Evolutionary conservation across 2,888 invertebrate genomes (phyloP).

Genomic region (Euclidia mi): DNA sequence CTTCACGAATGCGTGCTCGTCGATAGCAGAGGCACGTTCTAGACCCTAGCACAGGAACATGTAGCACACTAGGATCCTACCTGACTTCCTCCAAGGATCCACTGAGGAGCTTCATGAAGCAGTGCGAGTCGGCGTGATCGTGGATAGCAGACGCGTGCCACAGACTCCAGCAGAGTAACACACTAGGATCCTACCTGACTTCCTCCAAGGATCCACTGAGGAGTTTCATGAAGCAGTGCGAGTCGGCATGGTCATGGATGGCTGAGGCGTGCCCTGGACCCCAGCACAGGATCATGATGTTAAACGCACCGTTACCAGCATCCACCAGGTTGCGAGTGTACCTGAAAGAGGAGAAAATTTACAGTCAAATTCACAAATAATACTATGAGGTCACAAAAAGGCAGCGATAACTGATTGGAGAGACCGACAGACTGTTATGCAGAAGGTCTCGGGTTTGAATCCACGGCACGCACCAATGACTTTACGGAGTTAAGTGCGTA

Average conservation of each 20-base stretch:
- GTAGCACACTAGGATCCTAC: conserved; percentile 55
- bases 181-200: conserved; percentile 85
- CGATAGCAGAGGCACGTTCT: conserved; percentile 98
- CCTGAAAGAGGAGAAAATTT: conserved; percentile 50
- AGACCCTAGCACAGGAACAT: conserved; percentile 99
- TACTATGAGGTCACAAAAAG: no score
- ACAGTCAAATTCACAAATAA: not conserved
- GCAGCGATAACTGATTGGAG: no score
- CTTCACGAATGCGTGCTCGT: conserved; percentile 99
- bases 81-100: conserved; percentile 95
- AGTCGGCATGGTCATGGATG: conserved; percentile 98
- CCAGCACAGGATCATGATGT: conserved; percentile 99
- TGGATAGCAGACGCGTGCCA: conserved; percentile 98
- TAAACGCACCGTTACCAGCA: conserved; percentile 98
- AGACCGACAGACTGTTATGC: no score
- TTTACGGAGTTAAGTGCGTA: no score
- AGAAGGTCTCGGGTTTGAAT: no score
- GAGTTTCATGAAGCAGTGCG: conserved; percentile 99
- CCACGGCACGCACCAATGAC: no score
- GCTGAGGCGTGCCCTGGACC: conserved; percentile 98
- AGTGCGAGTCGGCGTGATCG: conserved; percentile 98
- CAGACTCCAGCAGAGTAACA: conserved; percentile 99
- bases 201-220: conserved; percentile 95
- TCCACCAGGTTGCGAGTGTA: conserved; percentile 99
- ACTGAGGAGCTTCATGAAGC: conserved; percentile 98